Conservation (phyloP, 2,113 vertebrate genomes). For the Neolamprologus modestus region DNA sequence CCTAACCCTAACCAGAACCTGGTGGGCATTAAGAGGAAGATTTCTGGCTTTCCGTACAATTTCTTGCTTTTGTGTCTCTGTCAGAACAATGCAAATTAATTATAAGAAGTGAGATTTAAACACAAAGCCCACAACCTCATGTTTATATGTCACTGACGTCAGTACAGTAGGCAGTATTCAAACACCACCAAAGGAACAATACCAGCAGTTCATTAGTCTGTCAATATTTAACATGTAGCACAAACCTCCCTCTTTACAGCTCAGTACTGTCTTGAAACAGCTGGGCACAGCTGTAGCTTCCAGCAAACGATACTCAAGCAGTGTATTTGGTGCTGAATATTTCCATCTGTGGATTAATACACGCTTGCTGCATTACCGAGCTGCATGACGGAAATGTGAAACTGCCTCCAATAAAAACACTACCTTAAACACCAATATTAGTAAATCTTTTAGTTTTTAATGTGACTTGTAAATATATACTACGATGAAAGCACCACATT, state of each 20-base stretch:
- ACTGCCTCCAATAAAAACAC: not conserved
- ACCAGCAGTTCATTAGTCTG: not conserved
- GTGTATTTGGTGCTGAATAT: not conserved
- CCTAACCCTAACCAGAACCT: not conserved
- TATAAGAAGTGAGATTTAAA: not conserved
- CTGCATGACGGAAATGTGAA: not conserved
- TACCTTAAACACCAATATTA: not conserved
- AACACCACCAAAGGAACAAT: not conserved
- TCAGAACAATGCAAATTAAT: not conserved
- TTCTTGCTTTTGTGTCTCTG: not conserved
- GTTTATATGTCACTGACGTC: not conserved
- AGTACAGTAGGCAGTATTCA: not conserved
- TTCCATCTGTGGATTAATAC: not conserved
- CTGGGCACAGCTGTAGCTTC: not conserved
- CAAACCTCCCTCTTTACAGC: not conserved
- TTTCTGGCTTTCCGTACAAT: not conserved
- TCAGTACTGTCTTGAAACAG: not conserved
- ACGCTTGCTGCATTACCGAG: not conserved
- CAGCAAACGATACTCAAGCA: not conserved
- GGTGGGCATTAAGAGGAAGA: not conserved
- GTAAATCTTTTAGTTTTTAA: not conserved
- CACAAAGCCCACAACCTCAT: not conserved
- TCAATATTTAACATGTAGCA: not conserved
- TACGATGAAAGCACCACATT: not conserved
- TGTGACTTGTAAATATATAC: not conserved